phyloP scores from a whole-genome alignment of 2,888 invertebrate genomes.

The Lasioglossum oenotherae region DNA sequence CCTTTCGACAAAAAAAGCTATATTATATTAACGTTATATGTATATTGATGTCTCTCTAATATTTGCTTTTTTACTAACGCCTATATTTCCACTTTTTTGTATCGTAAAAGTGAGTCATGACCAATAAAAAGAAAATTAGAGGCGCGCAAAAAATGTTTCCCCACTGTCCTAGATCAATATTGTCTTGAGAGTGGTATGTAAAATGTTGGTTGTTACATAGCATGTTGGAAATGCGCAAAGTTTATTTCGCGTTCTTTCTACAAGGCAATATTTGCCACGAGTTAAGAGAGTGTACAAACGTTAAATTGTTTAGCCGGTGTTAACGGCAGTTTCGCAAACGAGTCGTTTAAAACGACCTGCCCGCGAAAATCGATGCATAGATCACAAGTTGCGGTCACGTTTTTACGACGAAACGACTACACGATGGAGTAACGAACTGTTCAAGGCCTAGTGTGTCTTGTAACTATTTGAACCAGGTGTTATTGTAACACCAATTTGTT shows the following conservation, averaged over 20 bases:
- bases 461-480: background rate
- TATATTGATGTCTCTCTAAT: too few species aligned
- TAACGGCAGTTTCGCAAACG: conserved; percentile 21
- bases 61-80: background rate
- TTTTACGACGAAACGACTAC: conserved; percentile 19
- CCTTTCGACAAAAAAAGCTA: too few species aligned
- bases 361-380: conserved; percentile 9
- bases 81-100: background rate
- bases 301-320: conserved; percentile 10
- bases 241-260: conserved; percentile 6
- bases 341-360: background rate
- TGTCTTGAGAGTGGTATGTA: background rate
- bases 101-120: background rate
- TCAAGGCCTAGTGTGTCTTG: conserved; percentile 7
- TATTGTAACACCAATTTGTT: background rate
- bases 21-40: too few species aligned
- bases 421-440: conserved; percentile 13
- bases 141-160: background rate
- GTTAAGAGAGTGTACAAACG: background rate
- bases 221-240: background rate
- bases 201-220: background rate
- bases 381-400: conserved; percentile 28
- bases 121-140: background rate
- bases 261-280: background rate
- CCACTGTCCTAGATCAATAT: background rate